Evolutionary conservation across 92 coral and sea anemone species (phyloP), one percentile per base, ranked within the genome.

Genomic region (Umimayanthus chanpuru): DNA sequence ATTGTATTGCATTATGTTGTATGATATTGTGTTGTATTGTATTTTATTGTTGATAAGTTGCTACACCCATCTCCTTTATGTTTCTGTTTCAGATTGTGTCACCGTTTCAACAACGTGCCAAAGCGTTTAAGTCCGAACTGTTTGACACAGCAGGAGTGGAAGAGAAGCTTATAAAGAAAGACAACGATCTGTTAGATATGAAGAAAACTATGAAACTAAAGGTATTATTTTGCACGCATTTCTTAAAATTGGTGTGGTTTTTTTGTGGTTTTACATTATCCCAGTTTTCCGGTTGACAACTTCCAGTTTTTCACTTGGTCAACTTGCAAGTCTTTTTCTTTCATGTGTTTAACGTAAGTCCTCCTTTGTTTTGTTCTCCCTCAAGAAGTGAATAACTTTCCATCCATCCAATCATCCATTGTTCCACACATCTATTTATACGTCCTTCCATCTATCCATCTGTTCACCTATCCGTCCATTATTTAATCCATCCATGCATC

Each of bases 131-230:
- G 89, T 94, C 98, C 44, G 99, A 97, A 88, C 87, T 97, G 72
- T 96, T 94, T 41, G 99, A 97, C 81, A 93, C 99, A 15, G 96
- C 98, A 23, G 98, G 98, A 66, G 96, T 94, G 80, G 99, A 97
- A 67, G 99, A 97, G 80, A 97, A 97, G 84, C 96, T 97, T 2
- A 84, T 91, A 68, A 94, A 92, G 81, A 97, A 97, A 81, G 99
- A 97, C 49, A 93, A 92, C 23, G 96, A 93, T n/a, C 87, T 94
- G 82, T 90, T 92, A 40, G 99, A 95, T 16, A 88, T 93, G 85
- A 97, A 95, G 92, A 95, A 89, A 74, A 94, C 93, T 43, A 88
- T 95, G 90, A 97, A 95, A 82, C 85, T 94, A 1, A 97, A 97
- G 96, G 99, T 94, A 87, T 41, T n/a, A 39, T 39, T 38, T 12